A percentile compares a stretch with the other conserved stretches of the same genome.
Conservation (phyloP, 2,888 invertebrate species). For the Chymomyza procnemis region DNA sequence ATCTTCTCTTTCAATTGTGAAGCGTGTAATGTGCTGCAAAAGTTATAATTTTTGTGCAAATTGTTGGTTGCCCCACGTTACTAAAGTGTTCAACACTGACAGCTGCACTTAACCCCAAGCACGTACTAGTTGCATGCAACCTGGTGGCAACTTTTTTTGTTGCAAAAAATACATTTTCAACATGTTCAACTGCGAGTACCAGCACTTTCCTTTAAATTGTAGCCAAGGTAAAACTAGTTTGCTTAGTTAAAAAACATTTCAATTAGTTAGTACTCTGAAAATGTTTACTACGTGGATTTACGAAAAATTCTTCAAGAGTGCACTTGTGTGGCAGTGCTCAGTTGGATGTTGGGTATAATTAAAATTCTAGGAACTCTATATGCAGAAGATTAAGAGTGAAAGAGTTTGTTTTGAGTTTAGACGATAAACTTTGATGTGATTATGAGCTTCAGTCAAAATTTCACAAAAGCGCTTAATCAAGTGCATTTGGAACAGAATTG, state of each 20-base stretch:
- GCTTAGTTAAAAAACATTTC: neutral
- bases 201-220: neutral
- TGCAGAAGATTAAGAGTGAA: too few species aligned
- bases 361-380: too few species aligned
- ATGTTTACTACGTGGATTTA: too few species aligned
- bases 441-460: too few species aligned
- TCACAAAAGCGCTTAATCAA: too few species aligned
- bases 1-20: neutral
- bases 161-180: neutral
- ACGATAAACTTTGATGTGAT: too few species aligned
- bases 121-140: neutral
- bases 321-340: too few species aligned
- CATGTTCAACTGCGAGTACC: neutral
- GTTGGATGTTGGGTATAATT: too few species aligned
- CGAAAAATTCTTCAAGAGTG: too few species aligned
- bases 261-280: neutral
- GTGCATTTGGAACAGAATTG: too few species aligned
- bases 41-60: neutral
- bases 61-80: neutral
- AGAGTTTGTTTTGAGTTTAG: too few species aligned
- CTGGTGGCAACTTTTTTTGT: neutral
- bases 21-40: neutral
- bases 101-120: neutral
- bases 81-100: neutral
- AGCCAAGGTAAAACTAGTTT: neutral